Evolutionary conservation across 2,888 invertebrate genomes (phyloP).

Genomic region (Dimorphilus gyrociliatus): DNA sequence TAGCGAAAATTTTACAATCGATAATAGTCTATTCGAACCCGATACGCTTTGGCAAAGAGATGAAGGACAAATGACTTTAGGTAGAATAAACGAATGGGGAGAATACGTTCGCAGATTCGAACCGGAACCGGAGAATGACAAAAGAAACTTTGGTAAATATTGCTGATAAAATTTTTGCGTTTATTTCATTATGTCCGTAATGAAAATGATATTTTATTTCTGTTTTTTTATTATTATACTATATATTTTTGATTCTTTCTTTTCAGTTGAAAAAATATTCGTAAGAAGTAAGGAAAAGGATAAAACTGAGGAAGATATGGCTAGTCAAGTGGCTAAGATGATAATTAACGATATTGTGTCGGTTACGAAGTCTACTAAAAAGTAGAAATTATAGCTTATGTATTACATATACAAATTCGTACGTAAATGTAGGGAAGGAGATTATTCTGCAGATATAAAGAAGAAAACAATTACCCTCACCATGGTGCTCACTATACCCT

Average conservation of each 20-base stretch:
- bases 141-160: conserved; percentile 20
- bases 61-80: conserved; percentile 55
- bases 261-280: conserved; percentile 9
- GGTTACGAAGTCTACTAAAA: too few species aligned
- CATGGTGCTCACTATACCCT: too few species aligned
- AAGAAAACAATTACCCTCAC: too few species aligned
- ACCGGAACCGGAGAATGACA: conserved; percentile 36
- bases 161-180: not conserved
- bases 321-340: conserved; percentile 92
- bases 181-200: not conserved
- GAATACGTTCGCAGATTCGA: conserved; percentile 81
- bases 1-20: conserved; percentile 25
- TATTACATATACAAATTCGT: too few species aligned
- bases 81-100: conserved; percentile 68
- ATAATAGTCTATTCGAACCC: conserved; percentile 47
- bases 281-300: conserved; percentile 56
- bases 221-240: too few species aligned
- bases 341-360: conserved; percentile 85
- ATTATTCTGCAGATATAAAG: too few species aligned
- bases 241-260: too few species aligned
- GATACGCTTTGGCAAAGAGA: conserved; percentile 67
- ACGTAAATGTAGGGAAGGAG: too few species aligned
- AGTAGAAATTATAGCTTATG: too few species aligned
- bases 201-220: not conserved
- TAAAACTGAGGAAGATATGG: conserved; percentile 72